phyloP scores from a whole-genome alignment of 2,888 invertebrate genomes.

The Drosophila diplacantha region DNA sequence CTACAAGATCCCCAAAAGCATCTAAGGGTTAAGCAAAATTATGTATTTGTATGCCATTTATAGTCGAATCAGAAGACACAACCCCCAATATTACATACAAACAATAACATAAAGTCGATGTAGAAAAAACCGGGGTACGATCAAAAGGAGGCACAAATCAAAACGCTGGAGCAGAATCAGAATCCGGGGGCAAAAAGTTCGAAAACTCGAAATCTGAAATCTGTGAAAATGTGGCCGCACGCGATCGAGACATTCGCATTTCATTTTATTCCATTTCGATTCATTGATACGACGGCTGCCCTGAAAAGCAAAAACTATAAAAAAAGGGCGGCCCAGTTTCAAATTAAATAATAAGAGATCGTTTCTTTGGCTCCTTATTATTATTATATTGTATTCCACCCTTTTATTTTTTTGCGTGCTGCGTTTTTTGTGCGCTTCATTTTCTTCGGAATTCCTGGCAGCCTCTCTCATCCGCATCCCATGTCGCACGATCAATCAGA shows the following conservation, averaged over 20 bases:
- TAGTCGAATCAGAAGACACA: slow-evolving; percentile 54
- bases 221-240: slow-evolving; percentile 66
- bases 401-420: slow-evolving; percentile 58
- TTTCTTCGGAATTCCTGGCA: slow-evolving; percentile 63
- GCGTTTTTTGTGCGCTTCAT: slow-evolving; percentile 51
- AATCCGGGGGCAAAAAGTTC: slow-evolving; percentile 33
- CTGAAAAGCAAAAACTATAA: slow-evolving; percentile 24
- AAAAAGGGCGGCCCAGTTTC: slow-evolving; percentile 51
- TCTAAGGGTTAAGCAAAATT: slow-evolving; percentile 50
- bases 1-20: not conserved
- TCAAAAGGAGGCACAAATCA: slow-evolving; percentile 61
- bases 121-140: slow-evolving; percentile 27
- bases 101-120: not conserved
- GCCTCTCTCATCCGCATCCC: slow-evolving; percentile 30
- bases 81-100: slow-evolving; percentile 44
- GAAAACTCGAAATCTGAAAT: slow-evolving; percentile 43
- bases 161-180: slow-evolving; percentile 40
- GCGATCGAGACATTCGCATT: slow-evolving; percentile 68
- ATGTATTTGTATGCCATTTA: slow-evolving; percentile 50
- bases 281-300: slow-evolving; percentile 64
- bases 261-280: slow-evolving; percentile 56
- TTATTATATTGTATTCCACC: slow-evolving; percentile 71
- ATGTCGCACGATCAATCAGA: slow-evolving; percentile 69
- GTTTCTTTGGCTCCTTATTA: slow-evolving; percentile 47
- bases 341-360: slow-evolving; percentile 68